Percentiles rank a stretch among this genome's conserved stretches.
Conservation (phyloP, 2,797 vertebrate species). For the Crocidura indochinensis region DNA sequence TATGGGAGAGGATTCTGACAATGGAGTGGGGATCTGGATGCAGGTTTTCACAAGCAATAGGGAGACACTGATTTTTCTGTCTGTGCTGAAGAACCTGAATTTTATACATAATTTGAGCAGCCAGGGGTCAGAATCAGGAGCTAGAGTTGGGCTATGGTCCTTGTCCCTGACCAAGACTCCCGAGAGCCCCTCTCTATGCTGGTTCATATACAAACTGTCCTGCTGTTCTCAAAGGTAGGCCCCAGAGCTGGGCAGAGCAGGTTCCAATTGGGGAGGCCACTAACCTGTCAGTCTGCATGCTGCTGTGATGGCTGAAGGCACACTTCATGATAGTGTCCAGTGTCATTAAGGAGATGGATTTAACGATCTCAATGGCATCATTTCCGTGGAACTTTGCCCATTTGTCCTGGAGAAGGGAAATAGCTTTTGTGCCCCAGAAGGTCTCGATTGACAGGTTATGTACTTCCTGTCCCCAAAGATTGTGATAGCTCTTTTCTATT, state of each 20-base stretch:
- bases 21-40: neutral
- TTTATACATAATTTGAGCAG: too few relatives aligned
- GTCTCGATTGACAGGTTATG: neutral
- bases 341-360: constrained; percentile 93
- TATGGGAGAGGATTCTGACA: neutral
- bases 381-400: constrained; percentile 72
- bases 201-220: too few relatives aligned
- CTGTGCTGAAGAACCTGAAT: neutral
- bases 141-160: neutral
- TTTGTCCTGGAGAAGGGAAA: constrained; percentile 72
- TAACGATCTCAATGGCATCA: constrained; percentile 91
- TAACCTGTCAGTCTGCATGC: constrained; percentile 91
- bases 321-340: constrained; percentile 84
- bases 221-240: too few relatives aligned
- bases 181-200: neutral
- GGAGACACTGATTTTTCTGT: neutral
- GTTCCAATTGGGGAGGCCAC: constrained; percentile 34
- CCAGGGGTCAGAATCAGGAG: neutral
- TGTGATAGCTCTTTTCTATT: too few relatives aligned
- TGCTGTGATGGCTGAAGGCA: constrained; percentile 92
- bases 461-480: neutral
- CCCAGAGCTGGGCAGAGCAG: neutral
- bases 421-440: neutral
- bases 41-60: neutral
- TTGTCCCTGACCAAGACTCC: neutral